Evolutionary conservation across 2,888 invertebrate genomes (phyloP).

Genomic region (Drosophila subsilvestris): DNA sequence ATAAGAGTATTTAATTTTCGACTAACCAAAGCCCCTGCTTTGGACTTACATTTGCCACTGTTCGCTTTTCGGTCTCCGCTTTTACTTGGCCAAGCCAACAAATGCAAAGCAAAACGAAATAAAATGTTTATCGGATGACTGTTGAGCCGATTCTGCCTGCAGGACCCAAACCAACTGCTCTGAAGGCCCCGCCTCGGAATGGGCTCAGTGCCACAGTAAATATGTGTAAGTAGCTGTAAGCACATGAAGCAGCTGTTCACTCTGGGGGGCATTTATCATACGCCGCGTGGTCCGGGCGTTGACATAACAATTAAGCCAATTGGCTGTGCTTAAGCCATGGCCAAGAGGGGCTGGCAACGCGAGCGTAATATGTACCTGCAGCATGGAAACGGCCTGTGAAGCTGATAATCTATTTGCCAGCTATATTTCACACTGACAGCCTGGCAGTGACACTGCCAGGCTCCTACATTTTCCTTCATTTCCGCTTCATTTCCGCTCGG

Average conservation of each 20-base stretch:
- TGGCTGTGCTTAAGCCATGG: conserved; percentile 32
- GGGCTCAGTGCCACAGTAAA: conserved; percentile 29
- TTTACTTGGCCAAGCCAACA: conserved; percentile 4
- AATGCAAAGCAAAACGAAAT: conserved; percentile 50
- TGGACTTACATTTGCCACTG: background rate
- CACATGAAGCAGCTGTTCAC: conserved; percentile 41
- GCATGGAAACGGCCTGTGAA: background rate
- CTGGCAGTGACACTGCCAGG: conserved; percentile 30
- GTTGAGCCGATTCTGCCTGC: conserved; percentile 47
- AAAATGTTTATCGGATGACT: conserved; percentile 55
- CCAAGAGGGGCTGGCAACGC: background rate
- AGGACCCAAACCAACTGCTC: conserved; percentile 14
- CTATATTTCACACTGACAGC: conserved; percentile 42
- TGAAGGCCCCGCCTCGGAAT: conserved; percentile 1
- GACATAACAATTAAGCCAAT: conserved; percentile 63
- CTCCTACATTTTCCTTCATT: background rate
- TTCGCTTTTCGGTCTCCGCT: conserved; percentile 10
- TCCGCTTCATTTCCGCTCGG: background rate
- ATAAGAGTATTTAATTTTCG: background rate
- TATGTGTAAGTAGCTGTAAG: conserved; percentile 43
- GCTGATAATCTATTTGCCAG: conserved; percentile 40
- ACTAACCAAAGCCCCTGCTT: background rate
- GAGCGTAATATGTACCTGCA: conserved; percentile 19
- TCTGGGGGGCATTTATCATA: conserved; percentile 45
- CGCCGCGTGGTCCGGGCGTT: conserved; percentile 49